phyloP scores from a whole-genome alignment of 2,888 invertebrate species.

The Tiliacea citrago region DNA sequence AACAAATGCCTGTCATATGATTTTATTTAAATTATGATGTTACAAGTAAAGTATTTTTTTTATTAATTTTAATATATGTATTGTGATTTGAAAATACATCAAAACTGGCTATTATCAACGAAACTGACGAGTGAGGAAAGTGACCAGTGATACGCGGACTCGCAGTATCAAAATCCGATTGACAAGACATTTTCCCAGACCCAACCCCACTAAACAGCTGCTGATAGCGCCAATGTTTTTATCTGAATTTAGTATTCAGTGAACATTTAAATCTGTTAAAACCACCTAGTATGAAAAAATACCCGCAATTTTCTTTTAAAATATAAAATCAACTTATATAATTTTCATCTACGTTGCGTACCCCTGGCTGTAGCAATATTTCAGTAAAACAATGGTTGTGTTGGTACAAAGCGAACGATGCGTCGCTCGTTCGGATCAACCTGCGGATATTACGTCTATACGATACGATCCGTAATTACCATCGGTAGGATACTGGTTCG shows the following conservation, averaged over 20 bases:
- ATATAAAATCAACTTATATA: background rate
- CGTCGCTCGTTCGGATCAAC: constrained; percentile 80
- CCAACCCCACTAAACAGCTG: constrained; percentile 17
- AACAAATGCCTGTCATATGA: too few species aligned
- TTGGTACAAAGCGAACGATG: constrained; percentile 74
- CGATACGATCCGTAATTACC: constrained; percentile 13
- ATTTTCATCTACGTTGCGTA: constrained; percentile 61
- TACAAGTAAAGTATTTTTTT: too few species aligned
- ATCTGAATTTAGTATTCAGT: constrained; percentile 27
- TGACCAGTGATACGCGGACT: too few species aligned
- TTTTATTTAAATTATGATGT: too few species aligned
- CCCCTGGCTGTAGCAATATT: constrained; percentile 83
- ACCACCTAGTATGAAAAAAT: background rate
- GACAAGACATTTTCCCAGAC: too few species aligned
- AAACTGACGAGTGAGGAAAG: too few species aligned
- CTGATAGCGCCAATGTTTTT: constrained; percentile 18
- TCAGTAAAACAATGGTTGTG: constrained; percentile 85
- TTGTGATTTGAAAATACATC: too few species aligned
- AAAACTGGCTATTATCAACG: too few species aligned
- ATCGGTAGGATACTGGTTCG: constrained; percentile 29
- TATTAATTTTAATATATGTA: too few species aligned
- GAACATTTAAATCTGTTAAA: constrained; percentile 31
- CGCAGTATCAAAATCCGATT: too few species aligned
- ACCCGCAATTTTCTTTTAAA: background rate
- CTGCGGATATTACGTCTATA: constrained; percentile 79